Conservation (phyloP, 2,113 vertebrate species). For the Microtus montanus region DNA sequence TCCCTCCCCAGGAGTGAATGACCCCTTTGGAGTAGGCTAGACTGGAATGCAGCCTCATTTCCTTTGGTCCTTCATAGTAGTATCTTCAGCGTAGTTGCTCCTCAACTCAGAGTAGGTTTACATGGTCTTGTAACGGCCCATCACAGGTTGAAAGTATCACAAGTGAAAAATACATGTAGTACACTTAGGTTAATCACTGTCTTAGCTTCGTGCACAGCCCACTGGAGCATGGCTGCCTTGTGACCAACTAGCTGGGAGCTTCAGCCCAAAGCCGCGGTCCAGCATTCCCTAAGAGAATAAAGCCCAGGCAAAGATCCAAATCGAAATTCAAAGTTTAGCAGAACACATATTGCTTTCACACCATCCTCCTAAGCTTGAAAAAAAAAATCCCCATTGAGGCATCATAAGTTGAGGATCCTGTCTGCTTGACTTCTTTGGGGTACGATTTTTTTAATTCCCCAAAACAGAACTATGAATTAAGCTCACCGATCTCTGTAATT, state of each 20-base stretch:
- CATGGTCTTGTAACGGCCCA: background rate
- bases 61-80: background rate
- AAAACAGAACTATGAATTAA: background rate
- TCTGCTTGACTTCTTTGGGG: background rate
- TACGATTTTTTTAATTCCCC: constrained; percentile 20
- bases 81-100: background rate
- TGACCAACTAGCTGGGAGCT: background rate
- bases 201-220: background rate
- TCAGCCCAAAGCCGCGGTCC: background rate
- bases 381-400: background rate
- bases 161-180: background rate
- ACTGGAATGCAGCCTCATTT: background rate
- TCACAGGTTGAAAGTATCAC: background rate
- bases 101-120: no score
- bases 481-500: background rate
- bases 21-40: background rate
- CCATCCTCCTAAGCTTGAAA: background rate
- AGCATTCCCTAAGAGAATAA: background rate
- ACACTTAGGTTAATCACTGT: background rate
- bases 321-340: background rate
- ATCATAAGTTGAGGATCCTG: background rate
- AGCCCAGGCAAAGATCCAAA: background rate
- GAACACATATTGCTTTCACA: background rate
- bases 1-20: background rate
- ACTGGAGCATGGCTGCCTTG: background rate